These are phyloP conservation scores for Prunella fulvescens DNA, from an alignment of 2,113 vertebrate species.

Conservation along the genomic window DNA sequence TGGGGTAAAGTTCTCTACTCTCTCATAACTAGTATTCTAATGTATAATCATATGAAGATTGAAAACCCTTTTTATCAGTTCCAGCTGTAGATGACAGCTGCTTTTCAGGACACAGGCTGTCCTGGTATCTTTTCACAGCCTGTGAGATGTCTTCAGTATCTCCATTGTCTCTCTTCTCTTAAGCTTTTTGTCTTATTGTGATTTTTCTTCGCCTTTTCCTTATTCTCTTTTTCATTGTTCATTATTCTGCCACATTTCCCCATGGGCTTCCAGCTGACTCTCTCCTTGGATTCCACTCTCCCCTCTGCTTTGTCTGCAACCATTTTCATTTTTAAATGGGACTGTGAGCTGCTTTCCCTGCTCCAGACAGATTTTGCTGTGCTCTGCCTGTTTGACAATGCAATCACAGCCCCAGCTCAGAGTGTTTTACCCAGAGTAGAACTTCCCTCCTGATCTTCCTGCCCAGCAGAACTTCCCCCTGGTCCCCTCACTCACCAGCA, in stretches of 20 bases:
- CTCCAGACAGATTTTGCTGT: background rate
- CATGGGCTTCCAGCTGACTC: background rate
- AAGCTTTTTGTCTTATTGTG: background rate
- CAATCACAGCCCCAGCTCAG: background rate
- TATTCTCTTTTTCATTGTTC: background rate
- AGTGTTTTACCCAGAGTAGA: too few relatives aligned
- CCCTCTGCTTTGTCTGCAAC: background rate
- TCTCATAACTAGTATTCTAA: background rate
- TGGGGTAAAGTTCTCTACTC: background rate
- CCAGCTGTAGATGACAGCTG: background rate
- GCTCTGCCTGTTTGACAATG: background rate
- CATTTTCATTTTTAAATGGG: background rate
- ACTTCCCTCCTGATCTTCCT: too few relatives aligned
- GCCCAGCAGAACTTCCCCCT: background rate
- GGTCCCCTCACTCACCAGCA: background rate
- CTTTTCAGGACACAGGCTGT: background rate
- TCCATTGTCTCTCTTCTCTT: background rate
- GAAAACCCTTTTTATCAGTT: background rate
- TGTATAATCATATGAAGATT: background rate
- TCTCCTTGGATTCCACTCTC: background rate
- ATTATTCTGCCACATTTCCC: background rate
- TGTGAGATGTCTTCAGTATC: background rate
- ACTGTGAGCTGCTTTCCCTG: background rate
- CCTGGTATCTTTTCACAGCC: background rate
- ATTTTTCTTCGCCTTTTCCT: background rate